phyloP scores from a whole-genome alignment of 2,113 vertebrate species.

The Heterocephalus glaber region DNA sequence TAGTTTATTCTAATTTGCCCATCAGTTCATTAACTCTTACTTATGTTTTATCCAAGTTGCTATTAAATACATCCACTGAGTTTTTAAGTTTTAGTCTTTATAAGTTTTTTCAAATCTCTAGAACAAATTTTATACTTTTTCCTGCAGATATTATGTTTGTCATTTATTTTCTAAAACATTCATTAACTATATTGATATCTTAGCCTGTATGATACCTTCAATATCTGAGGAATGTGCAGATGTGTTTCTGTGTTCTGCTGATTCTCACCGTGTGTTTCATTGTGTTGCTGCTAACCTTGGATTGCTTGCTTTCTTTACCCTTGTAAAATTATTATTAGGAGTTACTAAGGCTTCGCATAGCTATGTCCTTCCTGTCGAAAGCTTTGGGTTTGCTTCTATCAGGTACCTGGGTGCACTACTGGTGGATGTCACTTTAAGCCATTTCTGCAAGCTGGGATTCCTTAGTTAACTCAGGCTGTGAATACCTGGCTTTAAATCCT shows the following conservation, averaged over 20 bases:
- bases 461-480: neutral
- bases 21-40: neutral
- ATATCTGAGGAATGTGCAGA: too few species aligned
- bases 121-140: constrained; percentile 25
- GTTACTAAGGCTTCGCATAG: neutral
- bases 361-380: neutral
- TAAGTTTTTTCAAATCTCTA: neutral
- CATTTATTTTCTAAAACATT: neutral
- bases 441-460: neutral
- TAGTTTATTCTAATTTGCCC: neutral
- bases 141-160: neutral
- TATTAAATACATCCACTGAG: neutral
- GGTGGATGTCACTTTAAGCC: neutral
- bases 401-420: neutral
- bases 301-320: neutral
- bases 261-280: neutral
- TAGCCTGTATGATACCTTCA: neutral
- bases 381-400: neutral
- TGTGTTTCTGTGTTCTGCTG: neutral
- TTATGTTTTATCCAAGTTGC: neutral
- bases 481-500: neutral
- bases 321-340: neutral
- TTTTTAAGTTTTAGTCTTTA: neutral
- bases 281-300: neutral
- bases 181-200: neutral